phyloP scores from a whole-genome alignment of 1,140 invertebrate species.

The Bicyclus anynana region DNA sequence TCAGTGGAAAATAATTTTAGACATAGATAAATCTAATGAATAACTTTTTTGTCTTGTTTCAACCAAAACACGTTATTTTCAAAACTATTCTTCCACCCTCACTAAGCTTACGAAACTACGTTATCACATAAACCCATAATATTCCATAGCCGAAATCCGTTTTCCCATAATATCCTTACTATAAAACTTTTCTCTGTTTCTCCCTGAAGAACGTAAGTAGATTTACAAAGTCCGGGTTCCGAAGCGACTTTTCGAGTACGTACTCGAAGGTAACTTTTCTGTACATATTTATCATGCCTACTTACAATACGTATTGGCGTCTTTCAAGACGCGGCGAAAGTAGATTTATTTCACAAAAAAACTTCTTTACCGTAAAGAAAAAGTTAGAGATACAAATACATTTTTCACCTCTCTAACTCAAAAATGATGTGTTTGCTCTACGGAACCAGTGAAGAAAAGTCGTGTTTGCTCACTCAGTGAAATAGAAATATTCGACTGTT shows the following conservation, averaged over 20 bases:
- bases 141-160: constrained; percentile 2
- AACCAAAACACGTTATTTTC: background rate
- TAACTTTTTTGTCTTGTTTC: too few species aligned
- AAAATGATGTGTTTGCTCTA: too few species aligned
- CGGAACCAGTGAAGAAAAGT: too few species aligned
- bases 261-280: constrained; percentile 14
- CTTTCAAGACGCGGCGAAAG: constrained; percentile 1
- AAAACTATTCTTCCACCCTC: background rate
- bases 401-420: too few species aligned
- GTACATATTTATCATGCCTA: constrained; percentile 12
- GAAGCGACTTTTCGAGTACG: background rate
- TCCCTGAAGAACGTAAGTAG: constrained; percentile 16
- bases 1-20: too few species aligned
- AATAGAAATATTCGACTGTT: too few species aligned
- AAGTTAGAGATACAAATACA: too few species aligned
- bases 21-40: too few species aligned
- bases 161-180: constrained; percentile 12
- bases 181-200: constrained; percentile 10
- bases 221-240: constrained; percentile 4
- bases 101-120: background rate
- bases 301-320: constrained; percentile 10
- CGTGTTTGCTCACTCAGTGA: too few species aligned
- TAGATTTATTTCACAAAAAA: constrained; percentile 13
- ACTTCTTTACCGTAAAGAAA: background rate
- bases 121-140: background rate